phyloP scores from a whole-genome alignment of 2,888 invertebrate genomes.

The Caenorhabditis uteleia region DNA sequence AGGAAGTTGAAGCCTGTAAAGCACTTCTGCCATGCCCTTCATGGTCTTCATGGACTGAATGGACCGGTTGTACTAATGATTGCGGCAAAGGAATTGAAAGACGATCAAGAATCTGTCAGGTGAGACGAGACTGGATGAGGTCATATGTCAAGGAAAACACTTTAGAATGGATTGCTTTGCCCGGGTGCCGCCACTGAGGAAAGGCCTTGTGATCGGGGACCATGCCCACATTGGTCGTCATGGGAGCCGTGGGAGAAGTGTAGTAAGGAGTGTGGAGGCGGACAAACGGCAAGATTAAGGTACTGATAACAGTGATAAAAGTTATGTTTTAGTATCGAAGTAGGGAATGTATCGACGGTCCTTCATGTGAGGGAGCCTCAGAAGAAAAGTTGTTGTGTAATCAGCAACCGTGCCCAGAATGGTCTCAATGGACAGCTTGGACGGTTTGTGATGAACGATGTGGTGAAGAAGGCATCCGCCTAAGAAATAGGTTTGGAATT shows the following conservation, averaged over 20 bases:
- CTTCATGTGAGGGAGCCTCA: slow-evolving; percentile 42
- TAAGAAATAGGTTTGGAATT: slow-evolving; percentile 45
- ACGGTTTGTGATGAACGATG: slow-evolving; percentile 50
- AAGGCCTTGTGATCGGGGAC: slow-evolving; percentile 46
- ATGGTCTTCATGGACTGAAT: slow-evolving; percentile 53
- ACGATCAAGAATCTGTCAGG: slow-evolving; percentile 46
- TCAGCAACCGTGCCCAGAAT: slow-evolving; percentile 51
- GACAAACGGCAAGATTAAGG: slow-evolving; percentile 37
- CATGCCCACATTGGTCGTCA: slow-evolving; percentile 51
- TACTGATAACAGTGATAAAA: neutral
- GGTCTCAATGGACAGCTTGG: slow-evolving; percentile 56
- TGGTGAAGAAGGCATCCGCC: slow-evolving; percentile 47
- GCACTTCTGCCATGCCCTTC: slow-evolving; percentile 42
- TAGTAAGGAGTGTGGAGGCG: slow-evolving; percentile 49
- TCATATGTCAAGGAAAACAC: neutral
- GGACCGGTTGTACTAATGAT: slow-evolving; percentile 50
- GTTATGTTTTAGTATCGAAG: slow-evolving; percentile 32
- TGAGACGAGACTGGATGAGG: slow-evolving; percentile 6
- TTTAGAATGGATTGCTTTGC: slow-evolving; percentile 54
- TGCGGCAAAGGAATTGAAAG: slow-evolving; percentile 53
- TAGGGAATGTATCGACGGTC: slow-evolving; percentile 48
- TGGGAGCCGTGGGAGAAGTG: slow-evolving; percentile 51
- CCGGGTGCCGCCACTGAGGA: slow-evolving; percentile 52
- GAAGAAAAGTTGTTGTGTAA: slow-evolving; percentile 53
- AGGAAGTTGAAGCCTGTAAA: slow-evolving; percentile 51